These are phyloP conservation scores for Carpatolechia fugitivella DNA, from an alignment of 2,888 invertebrate genomes.

Conservation along the genomic window DNA sequence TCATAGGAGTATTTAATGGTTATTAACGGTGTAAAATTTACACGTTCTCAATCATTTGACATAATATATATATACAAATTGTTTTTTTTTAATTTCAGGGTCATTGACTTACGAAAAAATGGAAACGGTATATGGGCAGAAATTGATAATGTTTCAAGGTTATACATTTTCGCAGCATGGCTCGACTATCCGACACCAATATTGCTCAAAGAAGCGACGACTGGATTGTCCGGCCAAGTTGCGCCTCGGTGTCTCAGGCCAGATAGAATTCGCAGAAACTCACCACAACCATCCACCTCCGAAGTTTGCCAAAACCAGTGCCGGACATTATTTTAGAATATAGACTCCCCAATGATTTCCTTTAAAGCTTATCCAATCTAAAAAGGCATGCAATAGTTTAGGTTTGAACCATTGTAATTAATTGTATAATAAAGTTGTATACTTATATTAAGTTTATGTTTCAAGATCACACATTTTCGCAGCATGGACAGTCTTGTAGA, in stretches of 20 bases:
- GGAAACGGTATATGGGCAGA: background rate
- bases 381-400: too few relatives aligned
- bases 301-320: background rate
- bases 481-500: too few relatives aligned
- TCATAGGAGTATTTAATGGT: too few relatives aligned
- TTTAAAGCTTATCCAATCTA: too few relatives aligned
- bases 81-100: background rate
- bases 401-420: too few relatives aligned
- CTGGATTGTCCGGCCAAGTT: background rate
- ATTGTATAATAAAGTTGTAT: too few relatives aligned
- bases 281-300: constrained; percentile 2
- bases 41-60: too few relatives aligned
- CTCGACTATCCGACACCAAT: constrained; percentile 12
- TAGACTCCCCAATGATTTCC: too few relatives aligned
- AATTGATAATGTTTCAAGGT: constrained; percentile 28
- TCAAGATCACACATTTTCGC: too few relatives aligned
- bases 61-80: too few relatives aligned
- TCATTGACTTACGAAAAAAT: background rate
- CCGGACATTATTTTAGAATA: background rate
- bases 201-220: background rate
- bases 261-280: background rate
- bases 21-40: too few relatives aligned
- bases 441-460: too few relatives aligned
- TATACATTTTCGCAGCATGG: constrained; percentile 33
- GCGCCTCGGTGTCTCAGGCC: background rate